These are phyloP conservation scores for Meloidogyne chitwoodi DNA, from an alignment of 1,140 invertebrate species.

Conservation along the genomic window DNA sequence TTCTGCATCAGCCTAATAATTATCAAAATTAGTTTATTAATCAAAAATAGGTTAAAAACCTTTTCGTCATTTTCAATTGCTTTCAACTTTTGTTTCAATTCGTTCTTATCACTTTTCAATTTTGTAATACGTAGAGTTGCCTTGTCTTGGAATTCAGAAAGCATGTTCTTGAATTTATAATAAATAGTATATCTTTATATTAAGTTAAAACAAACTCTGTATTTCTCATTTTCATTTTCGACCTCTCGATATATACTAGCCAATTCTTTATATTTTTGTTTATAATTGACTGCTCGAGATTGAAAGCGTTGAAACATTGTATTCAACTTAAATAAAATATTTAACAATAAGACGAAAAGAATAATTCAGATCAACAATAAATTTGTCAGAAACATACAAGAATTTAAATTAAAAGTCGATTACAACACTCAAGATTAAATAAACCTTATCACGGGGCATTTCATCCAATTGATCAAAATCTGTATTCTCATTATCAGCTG, in stretches of 20 bases:
- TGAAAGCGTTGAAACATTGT: slow-evolving; percentile 35
- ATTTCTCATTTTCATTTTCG: slow-evolving; percentile 49
- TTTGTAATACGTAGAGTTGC: slow-evolving; percentile 40
- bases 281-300: slow-evolving; percentile 36
- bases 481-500: slow-evolving; percentile 2
- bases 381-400: too few relatives aligned
- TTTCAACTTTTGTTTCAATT: slow-evolving; percentile 18
- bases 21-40: neutral
- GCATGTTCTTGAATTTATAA: slow-evolving; percentile 29
- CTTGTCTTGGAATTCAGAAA: slow-evolving; percentile 47
- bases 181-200: neutral
- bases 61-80: slow-evolving; percentile 23
- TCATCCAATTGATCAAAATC: slow-evolving; percentile 23
- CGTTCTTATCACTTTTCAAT: slow-evolving; percentile 37
- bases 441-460: slow-evolving; percentile 28
- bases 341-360: neutral
- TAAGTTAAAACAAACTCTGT: slow-evolving; percentile 22
- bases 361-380: too few relatives aligned
- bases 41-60: neutral
- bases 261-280: slow-evolving; percentile 46
- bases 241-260: slow-evolving; percentile 40
- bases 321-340: too few relatives aligned
- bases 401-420: too few relatives aligned
- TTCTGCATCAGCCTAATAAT: neutral
- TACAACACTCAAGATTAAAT: neutral